A percentile compares a stretch with the other conserved stretches of the same genome.
Conservation (phyloP, 2,888 invertebrate genomes). For the Drosophila rubida region DNA sequence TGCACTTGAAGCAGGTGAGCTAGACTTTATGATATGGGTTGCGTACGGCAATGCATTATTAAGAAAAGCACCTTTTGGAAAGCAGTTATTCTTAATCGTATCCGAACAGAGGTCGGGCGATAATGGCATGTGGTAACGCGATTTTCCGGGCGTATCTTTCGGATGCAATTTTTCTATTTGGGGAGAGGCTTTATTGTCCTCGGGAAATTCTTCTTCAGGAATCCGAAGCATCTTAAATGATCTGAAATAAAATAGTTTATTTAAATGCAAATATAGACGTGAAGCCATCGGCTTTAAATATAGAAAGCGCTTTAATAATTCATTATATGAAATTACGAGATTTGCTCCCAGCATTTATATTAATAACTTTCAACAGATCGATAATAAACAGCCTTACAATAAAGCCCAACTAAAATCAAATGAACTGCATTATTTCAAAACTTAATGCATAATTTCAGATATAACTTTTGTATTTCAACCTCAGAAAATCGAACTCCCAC, state of each 20-base stretch:
- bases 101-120: constrained; percentile 58
- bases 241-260: constrained; percentile 23
- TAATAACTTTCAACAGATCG: no score
- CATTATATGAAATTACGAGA: background rate
- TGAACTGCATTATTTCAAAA: no score
- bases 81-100: constrained; percentile 51
- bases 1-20: constrained; percentile 60
- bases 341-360: background rate
- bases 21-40: constrained; percentile 57
- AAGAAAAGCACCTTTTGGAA: constrained; percentile 44
- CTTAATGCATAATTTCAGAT: no score
- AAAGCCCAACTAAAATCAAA: no score
- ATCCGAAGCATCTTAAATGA: constrained; percentile 53
- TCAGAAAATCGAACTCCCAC: no score
- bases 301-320: background rate
- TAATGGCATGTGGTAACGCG: constrained; percentile 55
- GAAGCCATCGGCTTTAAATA: no score
- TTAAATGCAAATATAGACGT: background rate
- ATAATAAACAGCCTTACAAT: no score
- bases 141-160: constrained; percentile 53
- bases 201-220: constrained; percentile 65
- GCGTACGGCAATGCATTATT: constrained; percentile 52
- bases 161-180: constrained; percentile 41
- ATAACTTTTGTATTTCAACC: no score
- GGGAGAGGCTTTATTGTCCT: constrained; percentile 53